phyloP scores from a whole-genome alignment of 2,888 invertebrate species.

The Nomada goodeniana region DNA sequence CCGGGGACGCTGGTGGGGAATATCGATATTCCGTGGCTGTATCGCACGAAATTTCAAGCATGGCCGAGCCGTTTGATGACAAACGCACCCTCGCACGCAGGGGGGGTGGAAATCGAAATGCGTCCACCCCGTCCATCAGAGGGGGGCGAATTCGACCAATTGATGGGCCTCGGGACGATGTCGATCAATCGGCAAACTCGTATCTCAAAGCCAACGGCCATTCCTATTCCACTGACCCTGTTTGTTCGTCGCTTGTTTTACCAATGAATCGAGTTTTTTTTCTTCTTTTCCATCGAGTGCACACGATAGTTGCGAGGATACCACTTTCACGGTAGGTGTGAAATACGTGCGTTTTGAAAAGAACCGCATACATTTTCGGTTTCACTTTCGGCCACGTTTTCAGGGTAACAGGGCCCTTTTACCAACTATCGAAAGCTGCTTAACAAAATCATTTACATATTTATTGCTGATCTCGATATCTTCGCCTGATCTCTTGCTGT shows the following conservation, averaged over 20 bases:
- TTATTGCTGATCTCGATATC: no score
- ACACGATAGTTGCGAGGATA: background rate
- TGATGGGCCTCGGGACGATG: conserved; percentile 70
- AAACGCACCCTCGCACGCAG: conserved; percentile 72
- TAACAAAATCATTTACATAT: no score
- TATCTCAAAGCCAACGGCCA: conserved; percentile 62
- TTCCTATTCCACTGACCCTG: conserved; percentile 74
- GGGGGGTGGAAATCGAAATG: conserved; percentile 73
- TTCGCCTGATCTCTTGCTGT: no score
- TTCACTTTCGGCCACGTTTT: conserved; percentile 5
- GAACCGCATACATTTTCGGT: background rate
- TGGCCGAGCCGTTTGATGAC: conserved; percentile 79
- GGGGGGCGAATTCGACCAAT: conserved; percentile 77
- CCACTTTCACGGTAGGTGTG: conserved; percentile 26
- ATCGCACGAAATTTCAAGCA: conserved; percentile 78
- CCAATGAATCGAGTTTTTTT: conserved; percentile 44
- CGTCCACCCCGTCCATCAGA: conserved; percentile 67
- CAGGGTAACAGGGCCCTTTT: background rate
- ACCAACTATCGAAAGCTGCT: no score
- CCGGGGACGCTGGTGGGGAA: conserved; percentile 61
- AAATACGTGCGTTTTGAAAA: conserved; percentile 13
- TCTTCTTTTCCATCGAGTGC: conserved; percentile 32
- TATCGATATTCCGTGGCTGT: conserved; percentile 75
- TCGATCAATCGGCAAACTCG: conserved; percentile 77
- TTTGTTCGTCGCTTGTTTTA: conserved; percentile 63